Conservation (phyloP, 2,113 vertebrate genomes). For the Otus sunia region DNA sequence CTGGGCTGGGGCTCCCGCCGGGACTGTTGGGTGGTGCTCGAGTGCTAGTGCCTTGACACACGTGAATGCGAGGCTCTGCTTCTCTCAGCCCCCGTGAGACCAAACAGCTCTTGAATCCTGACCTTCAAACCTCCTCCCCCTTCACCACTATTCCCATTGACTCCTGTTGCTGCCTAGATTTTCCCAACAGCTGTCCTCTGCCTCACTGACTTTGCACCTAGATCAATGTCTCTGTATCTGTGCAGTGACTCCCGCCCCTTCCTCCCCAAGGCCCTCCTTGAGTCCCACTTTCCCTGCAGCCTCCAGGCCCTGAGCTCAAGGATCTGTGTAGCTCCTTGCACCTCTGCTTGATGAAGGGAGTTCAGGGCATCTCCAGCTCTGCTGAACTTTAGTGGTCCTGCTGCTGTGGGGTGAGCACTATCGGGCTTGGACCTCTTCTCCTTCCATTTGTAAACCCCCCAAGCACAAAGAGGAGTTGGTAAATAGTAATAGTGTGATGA, state of each 20-base stretch:
- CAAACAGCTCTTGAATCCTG: not conserved
- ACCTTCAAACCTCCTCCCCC: not conserved
- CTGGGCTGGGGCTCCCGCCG: not conserved
- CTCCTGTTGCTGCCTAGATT: constrained; percentile 13
- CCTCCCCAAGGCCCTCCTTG: not conserved
- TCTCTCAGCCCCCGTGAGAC: not conserved
- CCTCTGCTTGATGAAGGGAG: not conserved
- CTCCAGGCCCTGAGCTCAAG: not conserved
- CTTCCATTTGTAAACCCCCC: not conserved
- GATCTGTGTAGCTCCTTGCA: not conserved
- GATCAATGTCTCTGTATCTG: not conserved
- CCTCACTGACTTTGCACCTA: not conserved
- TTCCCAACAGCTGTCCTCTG: constrained; percentile 29
- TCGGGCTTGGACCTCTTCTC: not conserved
- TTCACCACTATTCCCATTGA: not conserved
- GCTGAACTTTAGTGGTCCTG: not conserved
- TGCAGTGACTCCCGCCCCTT: not conserved
- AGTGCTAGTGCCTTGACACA: not conserved
- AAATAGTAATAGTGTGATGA: not conserved
- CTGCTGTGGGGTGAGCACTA: not conserved
- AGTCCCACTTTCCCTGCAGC: not conserved
- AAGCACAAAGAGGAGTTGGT: not conserved
- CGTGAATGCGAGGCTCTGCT: not conserved
- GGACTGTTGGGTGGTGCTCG: accelerated
- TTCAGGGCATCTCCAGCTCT: not conserved